phyloP scores from a whole-genome alignment of 1,140 invertebrate genomes.

The Polypedilum pembai region DNA sequence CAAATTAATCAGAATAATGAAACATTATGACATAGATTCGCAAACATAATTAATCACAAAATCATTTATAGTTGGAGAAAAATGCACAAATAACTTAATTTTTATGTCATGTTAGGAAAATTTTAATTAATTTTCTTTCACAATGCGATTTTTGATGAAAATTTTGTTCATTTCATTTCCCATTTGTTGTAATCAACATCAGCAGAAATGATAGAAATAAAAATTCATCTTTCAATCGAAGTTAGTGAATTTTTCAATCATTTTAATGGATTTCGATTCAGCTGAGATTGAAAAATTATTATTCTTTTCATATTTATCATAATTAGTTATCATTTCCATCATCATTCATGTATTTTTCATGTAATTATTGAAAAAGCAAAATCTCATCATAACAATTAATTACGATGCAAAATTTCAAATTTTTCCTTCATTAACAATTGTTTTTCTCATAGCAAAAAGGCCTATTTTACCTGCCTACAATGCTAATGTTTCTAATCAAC shows the following conservation, averaged over 20 bases:
- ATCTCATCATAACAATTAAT: not conserved
- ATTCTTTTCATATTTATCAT: not conserved
- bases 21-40: not conserved
- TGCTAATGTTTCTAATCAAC: too few relatives aligned
- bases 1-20: not conserved
- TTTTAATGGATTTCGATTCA: constrained; percentile 8
- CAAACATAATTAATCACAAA: not conserved
- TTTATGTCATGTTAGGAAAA: not conserved
- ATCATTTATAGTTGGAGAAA: not conserved
- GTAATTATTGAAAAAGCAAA: constrained; percentile 6
- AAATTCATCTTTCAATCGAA: not conserved
- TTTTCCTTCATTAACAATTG: too few relatives aligned
- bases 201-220: not conserved
- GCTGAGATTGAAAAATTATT: not conserved
- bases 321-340: not conserved
- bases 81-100: not conserved
- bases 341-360: not conserved
- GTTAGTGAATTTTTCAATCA: not conserved
- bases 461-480: too few relatives aligned
- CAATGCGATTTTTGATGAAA: not conserved
- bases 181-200: not conserved
- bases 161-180: not conserved
- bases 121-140: not conserved
- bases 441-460: too few relatives aligned
- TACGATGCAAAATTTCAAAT: too few relatives aligned